Percentiles rank a stretch among this genome's conserved stretches.
Conservation (phyloP, 2,113 vertebrate species). For the Pontoporia blainvillei region DNA sequence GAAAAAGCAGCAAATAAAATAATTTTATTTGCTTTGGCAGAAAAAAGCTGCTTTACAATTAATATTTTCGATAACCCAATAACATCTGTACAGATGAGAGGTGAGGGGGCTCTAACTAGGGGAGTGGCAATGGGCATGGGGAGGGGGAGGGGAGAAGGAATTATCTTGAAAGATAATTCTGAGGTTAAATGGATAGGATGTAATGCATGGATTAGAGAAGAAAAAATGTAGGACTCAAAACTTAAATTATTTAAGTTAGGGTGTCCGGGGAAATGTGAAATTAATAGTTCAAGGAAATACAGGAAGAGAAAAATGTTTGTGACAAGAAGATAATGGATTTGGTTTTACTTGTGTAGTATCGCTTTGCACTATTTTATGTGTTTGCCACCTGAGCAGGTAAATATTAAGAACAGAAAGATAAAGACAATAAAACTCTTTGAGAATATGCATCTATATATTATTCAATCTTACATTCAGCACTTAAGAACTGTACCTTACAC, state of each 20-base stretch:
- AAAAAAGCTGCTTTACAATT: neutral
- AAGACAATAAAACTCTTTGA: neutral
- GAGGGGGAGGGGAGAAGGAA: neutral
- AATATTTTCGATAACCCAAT: neutral
- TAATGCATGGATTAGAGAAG: neutral
- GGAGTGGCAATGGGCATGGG: neutral
- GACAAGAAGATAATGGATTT: neutral
- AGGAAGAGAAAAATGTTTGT: neutral
- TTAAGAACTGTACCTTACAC: neutral
- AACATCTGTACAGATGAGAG: neutral
- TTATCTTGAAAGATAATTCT: neutral
- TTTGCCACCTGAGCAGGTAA: neutral
- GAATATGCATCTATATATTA: neutral
- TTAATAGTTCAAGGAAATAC: neutral
- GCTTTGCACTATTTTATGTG: neutral
- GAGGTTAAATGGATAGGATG: neutral
- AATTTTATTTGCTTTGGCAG: neutral
- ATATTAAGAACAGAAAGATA: conserved; percentile 31
- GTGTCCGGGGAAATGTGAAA: neutral
- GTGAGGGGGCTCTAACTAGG: neutral
- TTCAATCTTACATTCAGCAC: neutral
- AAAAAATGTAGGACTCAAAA: neutral
- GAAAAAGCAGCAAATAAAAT: neutral
- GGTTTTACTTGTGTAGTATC: neutral
- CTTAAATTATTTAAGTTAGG: neutral